Conservation (phyloP, 2,888 invertebrate species). For the Sinohyriopsis cumingii region DNA sequence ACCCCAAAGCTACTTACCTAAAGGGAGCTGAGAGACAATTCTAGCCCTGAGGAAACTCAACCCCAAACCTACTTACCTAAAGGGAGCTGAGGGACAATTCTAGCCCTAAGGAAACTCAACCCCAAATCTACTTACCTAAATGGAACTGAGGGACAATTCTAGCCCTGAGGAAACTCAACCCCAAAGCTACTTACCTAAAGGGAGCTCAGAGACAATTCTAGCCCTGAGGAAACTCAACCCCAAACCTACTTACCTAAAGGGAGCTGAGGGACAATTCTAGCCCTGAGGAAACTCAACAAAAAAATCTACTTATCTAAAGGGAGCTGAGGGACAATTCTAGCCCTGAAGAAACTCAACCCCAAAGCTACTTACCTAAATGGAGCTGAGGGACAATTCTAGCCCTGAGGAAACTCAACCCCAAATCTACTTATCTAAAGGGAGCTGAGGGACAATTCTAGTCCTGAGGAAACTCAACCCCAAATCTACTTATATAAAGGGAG, state of each 20-base stretch:
- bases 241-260: slow-evolving; percentile 72
- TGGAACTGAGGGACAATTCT: slow-evolving; percentile 77
- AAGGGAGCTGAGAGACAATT: too few species aligned
- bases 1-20: too few species aligned
- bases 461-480: slow-evolving; percentile 85
- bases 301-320: slow-evolving; percentile 63
- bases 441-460: slow-evolving; percentile 78
- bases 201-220: slow-evolving; percentile 74
- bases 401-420: too few species aligned
- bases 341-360: too few species aligned
- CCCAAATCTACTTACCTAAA: slow-evolving; percentile 73
- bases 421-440: slow-evolving; percentile 61
- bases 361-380: too few species aligned
- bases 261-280: slow-evolving; percentile 78
- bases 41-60: too few species aligned
- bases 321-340: too few species aligned
- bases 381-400: slow-evolving; percentile 76
- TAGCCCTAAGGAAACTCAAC: slow-evolving; percentile 80
- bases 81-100: slow-evolving; percentile 73
- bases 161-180: slow-evolving; percentile 81
- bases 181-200: slow-evolving; percentile 76
- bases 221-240: slow-evolving; percentile 84
- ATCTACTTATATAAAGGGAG: slow-evolving; percentile 68
- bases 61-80: too few species aligned
- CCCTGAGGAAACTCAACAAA: too few species aligned